These are phyloP conservation scores for Coronaproctus castanopsis DNA, from an alignment of 2,888 invertebrate species.

Conservation along the genomic window DNA sequence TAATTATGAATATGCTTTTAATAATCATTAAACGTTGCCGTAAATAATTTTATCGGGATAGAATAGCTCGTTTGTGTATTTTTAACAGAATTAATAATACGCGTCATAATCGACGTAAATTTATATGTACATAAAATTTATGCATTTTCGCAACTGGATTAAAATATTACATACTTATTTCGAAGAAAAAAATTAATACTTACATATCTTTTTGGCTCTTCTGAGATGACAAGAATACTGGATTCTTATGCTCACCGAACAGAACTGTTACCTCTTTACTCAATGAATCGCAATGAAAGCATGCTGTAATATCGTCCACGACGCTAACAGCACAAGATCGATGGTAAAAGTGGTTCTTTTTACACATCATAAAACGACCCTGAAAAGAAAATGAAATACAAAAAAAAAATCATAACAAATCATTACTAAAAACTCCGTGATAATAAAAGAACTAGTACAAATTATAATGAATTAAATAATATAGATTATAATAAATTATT, in stretches of 20 bases:
- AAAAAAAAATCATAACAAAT: neutral
- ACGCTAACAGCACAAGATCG: constrained; percentile 47
- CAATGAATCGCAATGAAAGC: constrained; percentile 53
- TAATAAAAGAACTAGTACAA: neutral
- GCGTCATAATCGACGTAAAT: too few species aligned
- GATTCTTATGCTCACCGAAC: constrained; percentile 39
- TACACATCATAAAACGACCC: constrained; percentile 69
- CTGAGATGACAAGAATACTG: constrained; percentile 40
- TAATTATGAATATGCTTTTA: too few species aligned
- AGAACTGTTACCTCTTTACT: constrained; percentile 37
- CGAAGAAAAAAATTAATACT: constrained; percentile 16
- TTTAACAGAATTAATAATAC: too few species aligned
- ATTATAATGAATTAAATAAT: too few species aligned
- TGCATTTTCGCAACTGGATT: too few species aligned
- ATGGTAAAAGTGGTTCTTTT: constrained; percentile 60
- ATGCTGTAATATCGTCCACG: constrained; percentile 32
- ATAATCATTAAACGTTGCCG: too few species aligned
- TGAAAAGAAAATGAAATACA: constrained; percentile 24
- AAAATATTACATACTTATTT: too few species aligned
- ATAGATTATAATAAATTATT: too few species aligned
- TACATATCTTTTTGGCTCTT: constrained; percentile 26
- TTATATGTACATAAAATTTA: too few species aligned
- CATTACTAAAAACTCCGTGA: neutral
- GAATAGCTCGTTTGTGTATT: too few species aligned
- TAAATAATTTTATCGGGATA: too few species aligned